Base-by-base conservation (phyloP, 2,113 vertebrate genomes). In the Pterocles orientalis region DNA sequence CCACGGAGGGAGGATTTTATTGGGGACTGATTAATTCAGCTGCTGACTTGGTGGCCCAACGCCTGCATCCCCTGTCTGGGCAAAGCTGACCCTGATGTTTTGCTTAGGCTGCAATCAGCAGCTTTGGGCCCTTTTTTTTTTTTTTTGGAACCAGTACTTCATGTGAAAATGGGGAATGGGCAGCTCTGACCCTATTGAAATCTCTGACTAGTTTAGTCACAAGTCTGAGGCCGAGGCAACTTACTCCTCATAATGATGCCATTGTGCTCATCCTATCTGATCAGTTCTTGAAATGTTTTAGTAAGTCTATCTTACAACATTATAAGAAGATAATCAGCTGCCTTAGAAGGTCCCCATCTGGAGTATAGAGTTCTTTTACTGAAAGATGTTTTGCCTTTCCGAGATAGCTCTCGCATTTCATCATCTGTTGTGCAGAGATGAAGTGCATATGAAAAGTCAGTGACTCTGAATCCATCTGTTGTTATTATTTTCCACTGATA, bases 401-500 rank as follows among this genome's bases (percentile, higher is more conserved):
- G 97, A 98, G 98, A 98, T 98, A 98, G 98, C 98, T 99, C 99
- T 99, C 98, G 98, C 97, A 98, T 99, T 99, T 99, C 99, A 99
- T 99, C 99, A 99, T 99, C 98, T 99, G 99, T 98, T 99, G 98
- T 97, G 97, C 98, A 97, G 98, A 98, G 97, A 98, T 98, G 98
- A 98, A 98, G 98, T 97, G 97, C 98, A 98, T 98, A 98, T 97
- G 99, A 98, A 98, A 99, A 99, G 98, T 99, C 98, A 99, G 98
- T 99, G 98, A 98, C 98, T 99, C 98, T 99, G 98, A 98, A 98
- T 99, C 99, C 99, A 99, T 99, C 99, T 99, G 99, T 99, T 99
- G 99, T 99, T 99, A 99, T 99, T 99, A 99, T 99, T 99, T 99
- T 99, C 98, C 98, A 98, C 99, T 99, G 99, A 99, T 99, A 99